Evolutionary conservation across 1,140 invertebrate genomes (phyloP).

Genomic region (Drosophila guanche): DNA sequence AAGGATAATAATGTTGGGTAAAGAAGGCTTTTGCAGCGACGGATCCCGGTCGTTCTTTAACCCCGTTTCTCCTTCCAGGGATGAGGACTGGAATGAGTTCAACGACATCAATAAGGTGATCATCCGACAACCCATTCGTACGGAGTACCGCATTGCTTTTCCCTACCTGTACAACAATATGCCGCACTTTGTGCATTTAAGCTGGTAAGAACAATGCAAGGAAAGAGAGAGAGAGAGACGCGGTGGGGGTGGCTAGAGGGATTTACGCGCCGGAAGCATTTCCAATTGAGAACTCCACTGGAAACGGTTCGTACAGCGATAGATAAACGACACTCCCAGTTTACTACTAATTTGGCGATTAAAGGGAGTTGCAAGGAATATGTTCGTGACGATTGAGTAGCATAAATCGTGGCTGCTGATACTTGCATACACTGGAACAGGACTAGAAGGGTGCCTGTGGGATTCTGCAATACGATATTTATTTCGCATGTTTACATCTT

Average conservation of each 20-base stretch:
- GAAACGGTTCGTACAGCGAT: constrained; percentile 55
- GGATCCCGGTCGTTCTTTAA: background rate
- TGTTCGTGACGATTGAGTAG: constrained; percentile 65
- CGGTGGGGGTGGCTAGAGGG: background rate
- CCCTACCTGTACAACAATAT: constrained; percentile 99
- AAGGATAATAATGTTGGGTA: constrained; percentile 98
- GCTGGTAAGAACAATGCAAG: constrained; percentile 88
- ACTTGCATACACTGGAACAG: constrained; percentile 63
- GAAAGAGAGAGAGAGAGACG: too few species aligned
- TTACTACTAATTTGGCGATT: constrained; percentile 77
- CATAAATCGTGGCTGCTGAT: constrained; percentile 67
- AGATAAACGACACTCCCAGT: constrained; percentile 53
- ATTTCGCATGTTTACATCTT: background rate
- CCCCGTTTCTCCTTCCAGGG: constrained; percentile 85
- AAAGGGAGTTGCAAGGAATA: constrained; percentile 64
- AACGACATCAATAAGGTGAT: constrained; percentile 99
- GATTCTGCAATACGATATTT: background rate
- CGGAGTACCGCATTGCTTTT: constrained; percentile 99
- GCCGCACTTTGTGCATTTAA: constrained; percentile 97
- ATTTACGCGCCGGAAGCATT: constrained; percentile 59
- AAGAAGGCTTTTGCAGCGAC: constrained; percentile 47
- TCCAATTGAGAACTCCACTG: constrained; percentile 18
- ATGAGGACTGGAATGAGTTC: constrained; percentile 99
- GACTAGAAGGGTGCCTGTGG: background rate
- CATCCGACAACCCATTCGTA: constrained; percentile 98